A percentile compares a stretch with the other conserved stretches of the same genome.
phyloP scores from a whole-genome alignment of 2,888 invertebrate genomes.

The Drosophila nigricruria region DNA sequence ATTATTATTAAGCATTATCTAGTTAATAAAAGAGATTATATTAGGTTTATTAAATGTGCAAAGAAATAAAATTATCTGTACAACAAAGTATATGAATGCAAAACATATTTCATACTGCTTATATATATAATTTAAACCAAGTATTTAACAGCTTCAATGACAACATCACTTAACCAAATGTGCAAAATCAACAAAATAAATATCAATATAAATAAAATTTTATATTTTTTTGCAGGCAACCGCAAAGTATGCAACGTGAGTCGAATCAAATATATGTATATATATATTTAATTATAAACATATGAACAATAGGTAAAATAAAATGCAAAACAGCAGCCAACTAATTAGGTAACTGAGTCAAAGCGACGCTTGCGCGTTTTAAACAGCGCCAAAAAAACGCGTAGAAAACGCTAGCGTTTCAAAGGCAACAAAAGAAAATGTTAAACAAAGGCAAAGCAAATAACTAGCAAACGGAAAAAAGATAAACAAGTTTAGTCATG shows the following conservation, averaged over 20 bases:
- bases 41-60: background rate
- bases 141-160: background rate
- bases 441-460: background rate
- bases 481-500: constrained; percentile 50
- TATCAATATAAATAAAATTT: background rate
- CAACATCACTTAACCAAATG: background rate
- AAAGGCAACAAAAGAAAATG: constrained; percentile 1
- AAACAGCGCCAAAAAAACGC: constrained; percentile 36
- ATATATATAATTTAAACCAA: background rate
- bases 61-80: background rate
- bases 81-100: background rate
- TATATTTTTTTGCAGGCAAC: constrained; percentile 39
- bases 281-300: constrained; percentile 28
- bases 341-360: constrained; percentile 26
- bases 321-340: constrained; percentile 14
- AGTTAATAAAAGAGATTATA: background rate
- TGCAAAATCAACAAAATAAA: constrained; percentile 30
- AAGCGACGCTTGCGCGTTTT: constrained; percentile 37
- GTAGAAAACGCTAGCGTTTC: constrained; percentile 10
- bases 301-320: constrained; percentile 13
- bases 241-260: constrained; percentile 69
- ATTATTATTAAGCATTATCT: background rate
- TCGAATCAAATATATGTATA: constrained; percentile 3
- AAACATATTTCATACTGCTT: background rate
- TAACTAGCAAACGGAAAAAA: background rate